Conservation (phyloP, 1,140 invertebrate species). For the Oncopeltus fasciatus region DNA sequence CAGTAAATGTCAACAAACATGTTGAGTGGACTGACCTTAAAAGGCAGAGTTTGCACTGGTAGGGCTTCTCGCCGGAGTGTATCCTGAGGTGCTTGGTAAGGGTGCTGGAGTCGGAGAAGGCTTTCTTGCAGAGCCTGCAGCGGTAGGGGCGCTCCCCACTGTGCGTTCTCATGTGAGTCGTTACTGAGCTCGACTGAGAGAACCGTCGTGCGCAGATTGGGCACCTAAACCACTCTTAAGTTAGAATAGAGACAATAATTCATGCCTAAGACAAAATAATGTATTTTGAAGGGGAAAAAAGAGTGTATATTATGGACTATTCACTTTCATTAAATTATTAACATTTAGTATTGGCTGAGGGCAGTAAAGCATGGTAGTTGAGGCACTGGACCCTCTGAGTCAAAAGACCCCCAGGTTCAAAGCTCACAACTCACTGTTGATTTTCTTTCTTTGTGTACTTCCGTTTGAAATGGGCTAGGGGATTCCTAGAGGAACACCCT, state of each 20-base stretch:
- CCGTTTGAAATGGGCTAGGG: too few relatives aligned
- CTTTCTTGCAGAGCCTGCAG: conserved; percentile 54
- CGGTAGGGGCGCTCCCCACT: conserved; percentile 58
- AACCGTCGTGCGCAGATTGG: conserved; percentile 25
- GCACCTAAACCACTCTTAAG: conserved; percentile 60
- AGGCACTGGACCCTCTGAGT: too few relatives aligned
- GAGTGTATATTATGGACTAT: conserved; percentile 32
- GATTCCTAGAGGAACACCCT: too few relatives aligned
- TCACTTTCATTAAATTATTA: too few relatives aligned
- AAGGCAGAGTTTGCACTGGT: conserved; percentile 45
- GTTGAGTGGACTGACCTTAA: conserved; percentile 35
- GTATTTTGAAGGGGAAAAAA: not conserved
- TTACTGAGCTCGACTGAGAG: conserved; percentile 25
- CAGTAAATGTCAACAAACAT: not conserved
- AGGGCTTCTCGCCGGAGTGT: conserved; percentile 49
- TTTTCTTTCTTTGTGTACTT: too few relatives aligned
- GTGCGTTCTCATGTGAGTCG: conserved; percentile 35
- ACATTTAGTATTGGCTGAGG: too few relatives aligned
- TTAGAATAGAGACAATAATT: too few relatives aligned
- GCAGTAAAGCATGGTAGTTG: too few relatives aligned
- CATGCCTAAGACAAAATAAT: conserved; percentile 38
- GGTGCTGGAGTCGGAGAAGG: conserved; percentile 60
- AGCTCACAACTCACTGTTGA: too few relatives aligned
- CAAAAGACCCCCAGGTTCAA: too few relatives aligned
- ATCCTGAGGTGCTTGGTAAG: conserved; percentile 46